Base-by-base conservation (phyloP, 2,797 vertebrate genomes). In the Rhynchotus rufescens region DNA sequence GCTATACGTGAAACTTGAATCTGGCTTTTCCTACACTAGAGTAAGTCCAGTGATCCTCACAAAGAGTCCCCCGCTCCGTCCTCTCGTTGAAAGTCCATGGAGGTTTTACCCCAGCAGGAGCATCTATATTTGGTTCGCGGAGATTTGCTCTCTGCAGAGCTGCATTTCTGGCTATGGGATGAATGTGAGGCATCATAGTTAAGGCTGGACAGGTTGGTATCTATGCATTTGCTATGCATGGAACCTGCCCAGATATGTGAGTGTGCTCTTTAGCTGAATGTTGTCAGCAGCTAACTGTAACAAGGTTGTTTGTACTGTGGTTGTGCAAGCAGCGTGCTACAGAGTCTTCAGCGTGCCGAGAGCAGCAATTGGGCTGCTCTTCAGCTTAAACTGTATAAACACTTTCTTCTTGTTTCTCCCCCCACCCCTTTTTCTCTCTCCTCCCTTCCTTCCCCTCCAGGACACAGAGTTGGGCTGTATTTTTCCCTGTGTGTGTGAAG, bases 371-470 rank as follows among this genome's bases (percentile, higher is more conserved):
- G 87, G 73, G 59, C 88, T 9, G 1, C 64, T 90, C 88, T 79
- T 82, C 67, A 79, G 54, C 28, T 82, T 77, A 38, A 56, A 79
- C 74, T 60, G 26, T 68, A 75, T 88, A 87, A 91, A 91, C 79
- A 56, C 38, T 1, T 86, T 81, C 42, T 28, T 92, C 19, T 62
- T 56, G 8, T 74, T 20, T 45, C 62, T 62, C 51, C 52, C 28
- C 28, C 19, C 59, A 23, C 47, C 47, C 47, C 47, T 23, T 83
- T 85, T 72, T 77, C 26, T 71, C 93, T 90, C 79, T 96, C 26
- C 90, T 84, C 88, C 64, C 47, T 93, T 87, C 94, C 92, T 87
- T 83, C 42, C 60, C 60, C 67, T 84, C 80, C 92, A 97, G 96
- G 92, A 72, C 89, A 64, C 65, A 96, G 92, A 67, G 47, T 81